Conservation (phyloP, 2,888 invertebrate species). For the Cyrtodaria siliqua region DNA sequence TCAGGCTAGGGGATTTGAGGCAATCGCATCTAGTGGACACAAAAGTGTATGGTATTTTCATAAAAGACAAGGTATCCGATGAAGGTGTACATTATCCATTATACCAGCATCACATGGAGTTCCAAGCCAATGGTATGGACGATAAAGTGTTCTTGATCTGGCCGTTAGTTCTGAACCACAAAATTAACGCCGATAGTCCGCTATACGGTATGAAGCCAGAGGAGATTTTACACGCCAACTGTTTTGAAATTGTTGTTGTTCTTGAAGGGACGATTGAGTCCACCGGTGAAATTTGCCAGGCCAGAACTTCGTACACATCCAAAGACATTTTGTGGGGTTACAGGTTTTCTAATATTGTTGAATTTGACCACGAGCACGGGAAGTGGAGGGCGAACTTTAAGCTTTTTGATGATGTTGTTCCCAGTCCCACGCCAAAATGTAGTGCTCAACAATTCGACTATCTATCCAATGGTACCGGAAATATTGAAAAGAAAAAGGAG, state of each 20-base stretch:
- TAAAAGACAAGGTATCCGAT: slow-evolving; percentile 93
- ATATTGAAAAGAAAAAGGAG: slow-evolving; percentile 4
- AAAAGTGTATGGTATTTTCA: slow-evolving; percentile 96
- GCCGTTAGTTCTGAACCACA: slow-evolving; percentile 98
- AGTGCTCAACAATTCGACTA: slow-evolving; percentile 92
- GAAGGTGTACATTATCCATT: slow-evolving; percentile 97
- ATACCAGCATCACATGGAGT: slow-evolving; percentile 96
- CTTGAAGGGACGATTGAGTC: slow-evolving; percentile 96
- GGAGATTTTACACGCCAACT: slow-evolving; percentile 93
- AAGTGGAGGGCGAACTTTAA: slow-evolving; percentile 76
- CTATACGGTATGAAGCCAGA: slow-evolving; percentile 95
- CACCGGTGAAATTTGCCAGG: slow-evolving; percentile 88
- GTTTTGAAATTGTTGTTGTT: slow-evolving; percentile 98
- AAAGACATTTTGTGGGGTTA: slow-evolving; percentile 84
- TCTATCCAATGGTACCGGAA: slow-evolving; percentile 54
- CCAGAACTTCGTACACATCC: slow-evolving; percentile 86
- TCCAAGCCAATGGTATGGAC: slow-evolving; percentile 96
- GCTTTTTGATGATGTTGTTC: slow-evolving; percentile 73
- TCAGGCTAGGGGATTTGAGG: slow-evolving; percentile 85
- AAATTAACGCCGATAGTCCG: slow-evolving; percentile 95
- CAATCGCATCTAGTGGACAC: slow-evolving; percentile 89
- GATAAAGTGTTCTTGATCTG: slow-evolving; percentile 98
- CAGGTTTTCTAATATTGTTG: slow-evolving; percentile 79
- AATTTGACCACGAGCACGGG: slow-evolving; percentile 79
- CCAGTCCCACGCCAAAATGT: slow-evolving; percentile 88